Evolutionary conservation across 2,888 invertebrate genomes (phyloP).

Genomic region (Anagyrus pseudococci): DNA sequence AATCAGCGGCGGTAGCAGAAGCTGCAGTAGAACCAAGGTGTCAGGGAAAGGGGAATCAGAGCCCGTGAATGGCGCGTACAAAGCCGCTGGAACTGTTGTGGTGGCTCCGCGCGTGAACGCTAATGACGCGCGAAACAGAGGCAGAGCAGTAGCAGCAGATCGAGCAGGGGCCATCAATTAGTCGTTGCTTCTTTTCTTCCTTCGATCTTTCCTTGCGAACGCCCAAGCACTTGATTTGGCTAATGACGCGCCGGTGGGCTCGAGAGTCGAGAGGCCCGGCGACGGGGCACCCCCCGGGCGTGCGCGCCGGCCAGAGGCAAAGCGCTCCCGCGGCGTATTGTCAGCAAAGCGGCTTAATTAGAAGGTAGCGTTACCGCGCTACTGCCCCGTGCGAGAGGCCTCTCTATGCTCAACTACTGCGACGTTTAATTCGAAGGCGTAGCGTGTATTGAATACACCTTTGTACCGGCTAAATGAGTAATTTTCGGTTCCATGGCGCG

Average conservation of each 20-base stretch:
- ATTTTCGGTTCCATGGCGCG: constrained; percentile 23
- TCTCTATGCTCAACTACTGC: background rate
- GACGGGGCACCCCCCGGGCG: background rate
- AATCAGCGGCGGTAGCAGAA: too few relatives aligned
- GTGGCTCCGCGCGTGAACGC: too few relatives aligned
- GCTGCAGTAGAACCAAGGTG: too few relatives aligned
- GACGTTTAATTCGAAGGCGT: background rate
- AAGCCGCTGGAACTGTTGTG: too few relatives aligned
- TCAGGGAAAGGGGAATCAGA: too few relatives aligned
- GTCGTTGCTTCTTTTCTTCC: too few relatives aligned
- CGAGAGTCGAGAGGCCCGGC: background rate
- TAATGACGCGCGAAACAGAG: too few relatives aligned
- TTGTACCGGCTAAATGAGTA: constrained; percentile 21
- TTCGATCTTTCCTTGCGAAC: constrained; percentile 1
- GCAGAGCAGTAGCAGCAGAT: too few relatives aligned
- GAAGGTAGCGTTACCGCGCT: constrained; percentile 19
- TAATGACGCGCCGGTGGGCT: constrained; percentile 20
- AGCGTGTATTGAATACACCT: background rate
- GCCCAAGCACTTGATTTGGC: constrained; percentile 19
- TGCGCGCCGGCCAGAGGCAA: constrained; percentile 40
- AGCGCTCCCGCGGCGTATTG: constrained; percentile 53
- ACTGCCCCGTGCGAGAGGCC: background rate
- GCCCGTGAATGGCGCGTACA: too few relatives aligned
- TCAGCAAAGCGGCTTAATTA: constrained; percentile 34
- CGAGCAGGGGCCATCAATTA: too few relatives aligned